Evolutionary conservation across 2,797 vertebrate genomes (phyloP), one percentile per base, ranked within the genome.

Genomic region (Cottoperca gobio): DNA sequence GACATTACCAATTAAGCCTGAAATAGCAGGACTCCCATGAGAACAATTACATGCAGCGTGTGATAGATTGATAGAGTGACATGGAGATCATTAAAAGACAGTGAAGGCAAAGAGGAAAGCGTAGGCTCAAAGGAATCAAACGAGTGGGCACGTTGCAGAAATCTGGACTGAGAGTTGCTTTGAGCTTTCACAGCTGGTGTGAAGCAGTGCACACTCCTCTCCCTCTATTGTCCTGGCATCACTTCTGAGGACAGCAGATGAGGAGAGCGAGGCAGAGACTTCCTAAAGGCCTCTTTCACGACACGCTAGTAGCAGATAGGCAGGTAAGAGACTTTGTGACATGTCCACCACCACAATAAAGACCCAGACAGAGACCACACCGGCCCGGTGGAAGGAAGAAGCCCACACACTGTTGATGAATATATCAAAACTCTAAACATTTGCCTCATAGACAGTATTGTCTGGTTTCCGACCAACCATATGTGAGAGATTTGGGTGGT

Each of bases 181-280:
- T 91, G 92, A 94, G 92, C 88, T 91, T 90, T 88, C 88, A 79
- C 94, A 93, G 93, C 92, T 94, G 93, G 86, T 90, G 86, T 82
- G 77, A 89, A 86, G 79, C 83, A 83, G 64, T 70, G 69, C 80
- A 73, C 78, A 74, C 89, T 82, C 77, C 89, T 85, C 87, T 86
- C 81, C 74, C 73, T 85, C 82, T 78, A 88, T 88, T 89, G 89
- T 90, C 78, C 89, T 94, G 93, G 93, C 93, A 92, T 76, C 73
- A 86, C 88, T 91, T 93, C 92, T 93, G 79, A 94, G 81, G 88
- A 85, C 68, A 78, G 78, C 62, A 45, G 69, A 81, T 59, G 86
- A 83, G 81, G 85, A 83, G 86, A 73, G 73, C 35, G 57, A 88
- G 84, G 82, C 37, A 70, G 81, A 89, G 88, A 86, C 85, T 82